Evolutionary conservation across 2,113 vertebrate genomes (phyloP).

Genomic region (Epinephelus fuscoguttatus): DNA sequence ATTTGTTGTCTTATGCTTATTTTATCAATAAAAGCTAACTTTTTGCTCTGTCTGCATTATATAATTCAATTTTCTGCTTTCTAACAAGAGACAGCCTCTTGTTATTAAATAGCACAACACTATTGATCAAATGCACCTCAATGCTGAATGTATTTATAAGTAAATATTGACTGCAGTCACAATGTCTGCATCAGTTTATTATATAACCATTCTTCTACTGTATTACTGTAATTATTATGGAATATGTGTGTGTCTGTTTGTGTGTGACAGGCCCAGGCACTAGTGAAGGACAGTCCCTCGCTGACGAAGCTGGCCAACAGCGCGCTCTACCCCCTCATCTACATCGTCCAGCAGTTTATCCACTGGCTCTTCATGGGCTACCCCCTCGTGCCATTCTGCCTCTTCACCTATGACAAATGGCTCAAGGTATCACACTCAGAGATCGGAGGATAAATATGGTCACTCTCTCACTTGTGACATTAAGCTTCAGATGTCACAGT

Average conservation of each 20-base stretch:
- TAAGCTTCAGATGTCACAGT: neutral
- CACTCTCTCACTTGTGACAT: neutral
- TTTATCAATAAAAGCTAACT: neutral
- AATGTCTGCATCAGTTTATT: conserved; percentile 8
- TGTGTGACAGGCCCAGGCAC: conserved; percentile 80
- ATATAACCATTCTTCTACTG: conserved; percentile 10
- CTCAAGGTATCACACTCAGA: conserved; percentile 86
- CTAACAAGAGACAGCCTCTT: neutral
- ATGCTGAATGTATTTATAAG: conserved; percentile 25
- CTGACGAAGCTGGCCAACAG: conserved; percentile 85
- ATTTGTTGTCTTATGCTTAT: neutral
- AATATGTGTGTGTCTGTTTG: conserved; percentile 7
- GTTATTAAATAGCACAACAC: conserved; percentile 24
- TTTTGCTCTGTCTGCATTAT: neutral
- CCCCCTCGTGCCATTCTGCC: conserved; percentile 93
- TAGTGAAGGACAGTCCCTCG: conserved; percentile 89
- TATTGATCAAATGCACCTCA: conserved; percentile 31
- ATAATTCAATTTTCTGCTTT: conserved; percentile 6
- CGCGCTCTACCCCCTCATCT: conserved; percentile 87
- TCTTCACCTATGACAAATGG: conserved; percentile 98
- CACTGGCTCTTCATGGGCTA: conserved; percentile 99
- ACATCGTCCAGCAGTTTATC: conserved; percentile 90
- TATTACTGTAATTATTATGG: neutral
- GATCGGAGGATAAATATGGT: neutral
- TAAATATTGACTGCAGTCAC: conserved; percentile 29